Conservation (phyloP, 2,113 vertebrate species). For the Chroicocephalus ridibundus region DNA sequence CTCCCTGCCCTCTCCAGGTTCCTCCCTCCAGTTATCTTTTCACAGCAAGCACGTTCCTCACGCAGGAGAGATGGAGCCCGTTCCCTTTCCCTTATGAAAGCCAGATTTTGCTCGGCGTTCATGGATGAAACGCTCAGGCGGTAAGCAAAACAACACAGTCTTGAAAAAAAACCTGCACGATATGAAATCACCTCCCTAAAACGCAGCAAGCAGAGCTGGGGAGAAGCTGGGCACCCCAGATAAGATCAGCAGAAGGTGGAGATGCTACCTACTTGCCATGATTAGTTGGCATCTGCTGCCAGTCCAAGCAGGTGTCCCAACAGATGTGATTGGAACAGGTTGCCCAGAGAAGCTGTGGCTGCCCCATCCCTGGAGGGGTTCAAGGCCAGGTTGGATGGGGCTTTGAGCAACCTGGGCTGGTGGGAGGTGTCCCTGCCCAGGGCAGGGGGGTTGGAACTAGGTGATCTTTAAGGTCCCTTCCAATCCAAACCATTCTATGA, state of each 20-base stretch:
- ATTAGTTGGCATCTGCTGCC: background rate
- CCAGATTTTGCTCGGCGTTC: background rate
- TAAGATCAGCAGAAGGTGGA: background rate
- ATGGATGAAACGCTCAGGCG: background rate
- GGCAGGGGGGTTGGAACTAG: too few species aligned
- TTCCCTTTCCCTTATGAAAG: background rate
- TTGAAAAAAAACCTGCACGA: fast-evolving
- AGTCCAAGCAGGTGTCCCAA: background rate
- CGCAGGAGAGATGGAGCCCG: background rate
- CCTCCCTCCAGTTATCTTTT: background rate
- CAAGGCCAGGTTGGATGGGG: too few species aligned
- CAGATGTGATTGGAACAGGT: background rate
- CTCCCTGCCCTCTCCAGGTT: background rate
- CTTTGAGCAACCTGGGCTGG: too few species aligned
- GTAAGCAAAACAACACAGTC: background rate
- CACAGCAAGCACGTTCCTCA: background rate
- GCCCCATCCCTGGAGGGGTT: too few species aligned
- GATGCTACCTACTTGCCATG: background rate
- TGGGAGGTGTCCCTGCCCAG: too few species aligned
- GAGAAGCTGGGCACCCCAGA: background rate
- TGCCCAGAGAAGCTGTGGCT: too few species aligned
- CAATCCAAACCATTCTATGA: too few species aligned
- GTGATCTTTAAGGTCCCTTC: too few species aligned
- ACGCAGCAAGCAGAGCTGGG: background rate
- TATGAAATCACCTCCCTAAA: background rate